Base-by-base conservation (phyloP, 2,113 vertebrate species). In the Prochilodus magdalenae region DNA sequence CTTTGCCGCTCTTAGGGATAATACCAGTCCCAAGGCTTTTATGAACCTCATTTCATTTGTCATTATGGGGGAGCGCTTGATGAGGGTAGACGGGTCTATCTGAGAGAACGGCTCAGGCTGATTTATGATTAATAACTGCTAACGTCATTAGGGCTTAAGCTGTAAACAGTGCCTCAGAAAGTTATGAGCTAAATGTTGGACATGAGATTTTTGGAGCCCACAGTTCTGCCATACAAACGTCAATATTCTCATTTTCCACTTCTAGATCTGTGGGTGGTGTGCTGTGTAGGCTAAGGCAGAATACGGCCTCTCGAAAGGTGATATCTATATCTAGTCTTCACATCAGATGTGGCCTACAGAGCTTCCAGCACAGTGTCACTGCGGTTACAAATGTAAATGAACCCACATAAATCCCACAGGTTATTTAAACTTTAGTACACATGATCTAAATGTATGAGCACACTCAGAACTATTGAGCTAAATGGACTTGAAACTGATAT, bases 241-340 rank as follows among this genome's bases (percentile, higher is more conserved):
- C 36, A 51, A 49, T 67, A 22, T 36, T 10, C 47, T 70, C 20
- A 40, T 63, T 67, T 51, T 75, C 44, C 74, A 53, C 71, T 66
- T 72, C 30, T 24, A 29, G 44, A 81, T 81, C 79, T 73, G 79
- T 81, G 71, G 79, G 79, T 73, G 79, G 79, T 81, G 44, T 81
- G 79, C 65, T 44, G 71, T 44, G 79, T 81, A 49, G 79, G 79
- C 79, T 73, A 73, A 81, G 51, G 70, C 24, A 60, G 57, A 70
- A 36, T 82, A 70, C 26, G 26, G 75, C 75, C 57, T 51, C 73
- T 82, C 69, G 51, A 71, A 76, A 76, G 65, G 26, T 49, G 65
- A 66, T 71, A 49, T 76, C 67, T 76, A 65, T 70, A 49, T 77
- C 57, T 22, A 49, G 26, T 33, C 13, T 79, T 24, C 44, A 27